A percentile compares a stretch with the other conserved stretches of the same genome.
phyloP scores from a whole-genome alignment of 1,140 invertebrate species.

The Atta colombica region DNA sequence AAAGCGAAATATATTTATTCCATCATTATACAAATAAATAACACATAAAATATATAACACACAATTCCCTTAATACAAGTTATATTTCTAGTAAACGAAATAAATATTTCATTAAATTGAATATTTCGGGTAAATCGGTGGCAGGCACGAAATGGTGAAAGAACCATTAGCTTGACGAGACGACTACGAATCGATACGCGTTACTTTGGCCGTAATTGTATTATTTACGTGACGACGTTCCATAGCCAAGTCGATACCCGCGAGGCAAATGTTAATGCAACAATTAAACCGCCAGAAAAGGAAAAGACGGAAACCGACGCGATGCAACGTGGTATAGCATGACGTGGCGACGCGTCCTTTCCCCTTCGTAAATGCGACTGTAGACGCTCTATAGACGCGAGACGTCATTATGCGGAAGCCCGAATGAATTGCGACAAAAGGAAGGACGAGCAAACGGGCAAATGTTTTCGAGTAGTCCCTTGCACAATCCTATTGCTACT shows the following conservation, averaged over 20 bases:
- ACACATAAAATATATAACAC: not conserved
- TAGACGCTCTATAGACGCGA: conserved; percentile 71
- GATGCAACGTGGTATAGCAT: not conserved
- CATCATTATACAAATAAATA: not conserved
- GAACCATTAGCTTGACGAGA: conserved; percentile 12
- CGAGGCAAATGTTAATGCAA: conserved; percentile 81
- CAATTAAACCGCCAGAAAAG: conserved; percentile 79
- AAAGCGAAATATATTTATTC: not conserved
- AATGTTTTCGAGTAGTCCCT: conserved; percentile 80
- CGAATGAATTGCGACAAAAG: conserved; percentile 79
- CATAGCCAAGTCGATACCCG: conserved; percentile 76
- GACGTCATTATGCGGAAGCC: conserved; percentile 77
- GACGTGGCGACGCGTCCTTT: conserved; percentile 40
- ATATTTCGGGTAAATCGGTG: not conserved
- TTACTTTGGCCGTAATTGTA: conserved; percentile 71
- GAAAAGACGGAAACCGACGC: conserved; percentile 64
- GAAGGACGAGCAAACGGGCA: conserved; percentile 67
- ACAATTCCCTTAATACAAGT: not conserved
- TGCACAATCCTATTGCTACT: conserved; percentile 78
- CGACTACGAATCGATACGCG: conserved; percentile 47
- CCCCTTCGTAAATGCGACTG: conserved; percentile 66
- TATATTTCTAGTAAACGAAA: conserved; percentile 2
- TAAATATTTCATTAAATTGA: conserved; percentile 2
- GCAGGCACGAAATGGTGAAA: not conserved
- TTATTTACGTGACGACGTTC: conserved; percentile 56